A percentile compares a stretch with the other conserved stretches of the same genome.
Evolutionary conservation across 1,140 invertebrate species (phyloP).

Genomic region (Drosophila prosaltans): DNA sequence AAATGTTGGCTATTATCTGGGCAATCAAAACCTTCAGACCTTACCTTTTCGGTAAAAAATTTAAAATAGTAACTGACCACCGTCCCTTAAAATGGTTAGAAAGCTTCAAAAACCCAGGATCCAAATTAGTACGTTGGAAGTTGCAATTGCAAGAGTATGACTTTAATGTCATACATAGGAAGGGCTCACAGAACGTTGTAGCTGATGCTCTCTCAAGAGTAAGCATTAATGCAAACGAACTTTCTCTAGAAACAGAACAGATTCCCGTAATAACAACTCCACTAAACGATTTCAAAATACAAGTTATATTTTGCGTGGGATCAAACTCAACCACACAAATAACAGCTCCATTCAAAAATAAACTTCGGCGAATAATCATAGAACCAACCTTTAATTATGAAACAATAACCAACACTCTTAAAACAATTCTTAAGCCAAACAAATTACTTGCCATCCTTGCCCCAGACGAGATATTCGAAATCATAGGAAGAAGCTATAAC

Average conservation of each 20-base stretch:
- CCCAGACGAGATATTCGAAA: neutral
- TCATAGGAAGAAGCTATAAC: too few species aligned
- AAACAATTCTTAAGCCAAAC: constrained; percentile 19
- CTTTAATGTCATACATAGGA: neutral
- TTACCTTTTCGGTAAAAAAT: constrained; percentile 21
- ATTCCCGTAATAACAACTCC: neutral
- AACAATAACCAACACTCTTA: neutral
- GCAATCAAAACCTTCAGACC: constrained; percentile 12
- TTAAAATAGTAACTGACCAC: neutral
- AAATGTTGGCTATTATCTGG: constrained; percentile 14
- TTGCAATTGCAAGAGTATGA: neutral
- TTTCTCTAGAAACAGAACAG: neutral
- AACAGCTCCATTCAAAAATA: constrained; percentile 15
- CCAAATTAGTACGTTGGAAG: constrained; percentile 15
- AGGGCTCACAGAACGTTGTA: neutral
- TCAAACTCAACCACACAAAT: neutral
- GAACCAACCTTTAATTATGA: constrained; percentile 15
- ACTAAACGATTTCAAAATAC: neutral
- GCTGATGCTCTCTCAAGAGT: neutral
- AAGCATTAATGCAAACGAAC: neutral
- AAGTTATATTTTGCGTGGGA: neutral
- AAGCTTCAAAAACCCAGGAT: neutral
- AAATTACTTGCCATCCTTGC: constrained; percentile 14
- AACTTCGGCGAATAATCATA: constrained; percentile 11
- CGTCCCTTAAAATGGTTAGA: neutral